Evolutionary conservation across 2,797 vertebrate genomes (phyloP).

Genomic region (Limosa lapponica): DNA sequence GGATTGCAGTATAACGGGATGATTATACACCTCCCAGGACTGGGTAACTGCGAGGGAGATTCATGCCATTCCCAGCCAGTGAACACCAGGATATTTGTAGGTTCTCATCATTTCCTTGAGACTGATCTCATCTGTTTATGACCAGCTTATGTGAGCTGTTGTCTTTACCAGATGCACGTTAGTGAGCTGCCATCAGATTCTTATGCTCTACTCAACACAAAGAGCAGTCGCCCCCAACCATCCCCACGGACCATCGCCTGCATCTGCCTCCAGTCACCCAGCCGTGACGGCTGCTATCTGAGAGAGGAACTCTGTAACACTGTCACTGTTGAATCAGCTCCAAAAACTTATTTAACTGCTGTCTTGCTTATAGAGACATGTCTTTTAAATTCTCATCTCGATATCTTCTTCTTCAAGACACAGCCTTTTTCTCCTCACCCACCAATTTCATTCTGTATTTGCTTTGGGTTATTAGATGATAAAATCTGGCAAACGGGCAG

Average conservation of each 20-base stretch:
- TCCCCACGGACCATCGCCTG: background rate
- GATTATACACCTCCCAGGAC: background rate
- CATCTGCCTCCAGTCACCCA: background rate
- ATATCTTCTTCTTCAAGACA: background rate
- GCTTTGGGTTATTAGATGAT: background rate
- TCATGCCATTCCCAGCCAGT: background rate
- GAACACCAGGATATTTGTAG: background rate
- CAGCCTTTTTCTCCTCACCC: background rate
- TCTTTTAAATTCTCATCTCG: background rate
- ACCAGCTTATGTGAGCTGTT: background rate
- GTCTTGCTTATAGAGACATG: background rate
- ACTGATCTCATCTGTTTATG: background rate
- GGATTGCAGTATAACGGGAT: background rate
- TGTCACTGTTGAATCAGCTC: background rate
- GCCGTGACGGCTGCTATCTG: background rate
- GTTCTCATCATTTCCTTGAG: background rate
- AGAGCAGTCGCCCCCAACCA: background rate
- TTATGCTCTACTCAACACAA: background rate
- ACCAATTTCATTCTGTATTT: background rate
- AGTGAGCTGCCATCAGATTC: background rate
- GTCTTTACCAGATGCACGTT: background rate
- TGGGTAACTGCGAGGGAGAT: background rate
- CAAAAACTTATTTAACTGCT: background rate
- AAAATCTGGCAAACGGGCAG: constrained; percentile 22
- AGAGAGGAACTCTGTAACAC: background rate